Evolutionary conservation across 2,797 vertebrate genomes (phyloP).

Genomic region (Gymnodraco acuticeps): DNA sequence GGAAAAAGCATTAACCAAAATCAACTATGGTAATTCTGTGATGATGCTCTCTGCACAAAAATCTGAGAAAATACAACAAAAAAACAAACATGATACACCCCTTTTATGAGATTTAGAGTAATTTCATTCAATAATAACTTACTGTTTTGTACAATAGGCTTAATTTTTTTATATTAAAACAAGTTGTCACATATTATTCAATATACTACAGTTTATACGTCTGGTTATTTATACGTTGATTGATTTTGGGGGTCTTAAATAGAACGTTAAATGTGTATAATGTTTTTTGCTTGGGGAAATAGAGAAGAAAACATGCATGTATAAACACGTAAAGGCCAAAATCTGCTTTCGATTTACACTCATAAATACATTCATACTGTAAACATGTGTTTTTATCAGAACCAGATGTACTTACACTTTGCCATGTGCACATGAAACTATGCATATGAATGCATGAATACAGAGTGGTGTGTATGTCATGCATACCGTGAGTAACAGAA

Average conservation of each 20-base stretch:
- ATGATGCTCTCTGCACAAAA: conserved; percentile 26
- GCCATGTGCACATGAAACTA: background rate
- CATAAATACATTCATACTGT: conserved; percentile 24
- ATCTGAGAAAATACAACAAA: background rate
- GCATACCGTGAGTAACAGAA: background rate
- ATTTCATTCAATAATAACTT: too few relatives aligned
- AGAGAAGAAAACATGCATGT: conserved; percentile 3
- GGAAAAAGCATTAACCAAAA: conserved; percentile 66
- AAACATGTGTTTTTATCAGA: conserved; percentile 11
- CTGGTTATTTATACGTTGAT: background rate
- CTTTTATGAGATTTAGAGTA: too few relatives aligned
- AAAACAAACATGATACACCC: background rate
- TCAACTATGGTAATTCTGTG: conserved; percentile 6
- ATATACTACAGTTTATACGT: background rate
- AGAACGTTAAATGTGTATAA: background rate
- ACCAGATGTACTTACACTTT: conserved; percentile 35
- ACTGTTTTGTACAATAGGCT: background rate
- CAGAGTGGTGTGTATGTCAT: conserved; percentile 8
- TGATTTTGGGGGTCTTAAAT: background rate
- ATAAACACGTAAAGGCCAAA: background rate
- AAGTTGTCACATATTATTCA: background rate
- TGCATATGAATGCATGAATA: conserved; percentile 25
- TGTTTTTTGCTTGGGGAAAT: conserved; percentile 10
- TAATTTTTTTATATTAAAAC: background rate
- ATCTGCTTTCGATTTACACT: conserved; percentile 26